phyloP scores from a whole-genome alignment of 2,797 vertebrate genomes.

The Oreonectes daqikongensis region DNA sequence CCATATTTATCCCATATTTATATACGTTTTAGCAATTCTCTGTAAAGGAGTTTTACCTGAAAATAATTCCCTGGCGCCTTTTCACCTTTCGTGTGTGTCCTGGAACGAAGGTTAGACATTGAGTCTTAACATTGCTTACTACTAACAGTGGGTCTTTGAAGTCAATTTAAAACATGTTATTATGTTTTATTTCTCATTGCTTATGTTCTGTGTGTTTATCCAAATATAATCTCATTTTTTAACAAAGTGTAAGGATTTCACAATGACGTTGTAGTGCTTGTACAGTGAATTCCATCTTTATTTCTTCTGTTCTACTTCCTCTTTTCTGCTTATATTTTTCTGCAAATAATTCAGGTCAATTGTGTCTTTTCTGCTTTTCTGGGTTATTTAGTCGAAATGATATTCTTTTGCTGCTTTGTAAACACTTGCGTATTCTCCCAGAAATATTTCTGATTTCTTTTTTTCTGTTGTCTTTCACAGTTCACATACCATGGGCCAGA shows the following conservation, averaged over 20 bases:
- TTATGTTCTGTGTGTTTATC: too few relatives aligned
- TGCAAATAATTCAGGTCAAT: too few relatives aligned
- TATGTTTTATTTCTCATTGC: background rate
- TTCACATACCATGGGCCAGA: slow-evolving; percentile 96
- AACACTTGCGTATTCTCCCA: background rate
- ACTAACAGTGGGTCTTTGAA: background rate
- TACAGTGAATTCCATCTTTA: too few relatives aligned
- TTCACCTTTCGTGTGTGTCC: slow-evolving; percentile 98
- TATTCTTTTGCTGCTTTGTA: background rate
- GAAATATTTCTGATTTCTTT: background rate
- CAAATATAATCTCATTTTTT: background rate
- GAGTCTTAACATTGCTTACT: slow-evolving; percentile 16
- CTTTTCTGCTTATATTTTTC: too few relatives aligned
- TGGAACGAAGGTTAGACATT: slow-evolving; percentile 89
- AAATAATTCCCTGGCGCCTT: slow-evolving; percentile 99
- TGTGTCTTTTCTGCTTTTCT: too few relatives aligned
- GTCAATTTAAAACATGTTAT: background rate
- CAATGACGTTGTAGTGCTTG: too few relatives aligned
- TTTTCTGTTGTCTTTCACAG: slow-evolving; percentile 66
- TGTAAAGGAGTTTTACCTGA: slow-evolving; percentile 98
- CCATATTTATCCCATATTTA: background rate
- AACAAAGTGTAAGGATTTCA: too few relatives aligned
- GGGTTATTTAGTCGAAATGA: background rate
- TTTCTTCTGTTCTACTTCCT: too few relatives aligned
- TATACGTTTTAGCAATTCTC: slow-evolving; percentile 89